Evolutionary conservation across 2,797 vertebrate genomes (phyloP).

Genomic region (Eleutherodactylus coqui): DNA sequence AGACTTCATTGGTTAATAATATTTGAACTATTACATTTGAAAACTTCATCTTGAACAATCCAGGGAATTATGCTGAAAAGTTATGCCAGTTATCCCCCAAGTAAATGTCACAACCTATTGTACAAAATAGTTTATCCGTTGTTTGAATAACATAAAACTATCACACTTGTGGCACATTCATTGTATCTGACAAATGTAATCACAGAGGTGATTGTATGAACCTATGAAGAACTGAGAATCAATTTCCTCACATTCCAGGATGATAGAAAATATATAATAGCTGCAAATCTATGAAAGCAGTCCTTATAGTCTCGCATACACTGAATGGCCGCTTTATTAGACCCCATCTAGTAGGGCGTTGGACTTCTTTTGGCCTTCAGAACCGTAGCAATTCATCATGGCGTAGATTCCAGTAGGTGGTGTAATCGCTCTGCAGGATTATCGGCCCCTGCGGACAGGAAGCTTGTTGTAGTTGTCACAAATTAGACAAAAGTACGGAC

Average conservation of each 20-base stretch:
- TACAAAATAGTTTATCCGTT: no score
- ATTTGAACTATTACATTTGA: background rate
- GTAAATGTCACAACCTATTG: background rate
- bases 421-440: no score
- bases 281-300: background rate
- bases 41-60: background rate
- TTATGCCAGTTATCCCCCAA: background rate
- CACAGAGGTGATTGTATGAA: background rate
- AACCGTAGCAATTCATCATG: no score
- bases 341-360: no score
- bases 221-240: background rate
- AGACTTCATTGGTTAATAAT: background rate
- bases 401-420: no score
- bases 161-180: background rate
- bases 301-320: background rate
- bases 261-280: background rate
- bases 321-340: no score
- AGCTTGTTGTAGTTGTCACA: no score
- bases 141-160: background rate
- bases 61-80: background rate
- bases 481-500: no score
- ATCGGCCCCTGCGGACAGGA: no score
- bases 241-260: constrained; percentile 31
- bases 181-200: background rate
- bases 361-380: no score